phyloP scores from a whole-genome alignment of 2,113 vertebrate species.

The Sterrhoptilus dennistouni region DNA sequence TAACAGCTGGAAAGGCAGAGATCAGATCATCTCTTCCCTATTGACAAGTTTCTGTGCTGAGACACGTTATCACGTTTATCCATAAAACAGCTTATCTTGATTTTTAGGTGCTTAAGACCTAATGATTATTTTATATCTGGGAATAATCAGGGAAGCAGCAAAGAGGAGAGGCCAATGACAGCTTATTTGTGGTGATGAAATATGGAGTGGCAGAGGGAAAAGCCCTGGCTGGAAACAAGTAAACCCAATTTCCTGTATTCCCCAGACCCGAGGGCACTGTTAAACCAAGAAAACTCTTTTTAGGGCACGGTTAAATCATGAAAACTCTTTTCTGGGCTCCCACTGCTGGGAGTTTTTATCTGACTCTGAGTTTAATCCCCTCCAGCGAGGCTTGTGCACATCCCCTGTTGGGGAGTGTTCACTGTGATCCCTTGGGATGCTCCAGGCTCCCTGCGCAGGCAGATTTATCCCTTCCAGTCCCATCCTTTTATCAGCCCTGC shows the following conservation, averaged over 20 bases:
- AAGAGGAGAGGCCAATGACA: neutral
- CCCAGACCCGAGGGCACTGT: neutral
- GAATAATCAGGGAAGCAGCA: neutral
- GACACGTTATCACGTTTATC: neutral
- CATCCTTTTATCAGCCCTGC: neutral
- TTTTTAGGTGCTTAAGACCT: neutral
- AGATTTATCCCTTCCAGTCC: neutral
- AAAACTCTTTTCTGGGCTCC: neutral
- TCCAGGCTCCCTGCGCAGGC: neutral
- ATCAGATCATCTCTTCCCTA: neutral
- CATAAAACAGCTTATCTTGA: neutral
- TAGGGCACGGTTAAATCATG: neutral
- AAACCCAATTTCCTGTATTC: accelerated
- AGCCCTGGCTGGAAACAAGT: neutral
- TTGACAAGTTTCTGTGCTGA: neutral
- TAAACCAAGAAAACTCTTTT: neutral
- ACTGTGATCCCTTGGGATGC: accelerated
- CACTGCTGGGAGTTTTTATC: neutral
- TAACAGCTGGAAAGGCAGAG: slow-evolving; percentile 6
- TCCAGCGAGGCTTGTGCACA: neutral
- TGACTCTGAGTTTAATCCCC: neutral
- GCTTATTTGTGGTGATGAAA: neutral
- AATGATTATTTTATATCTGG: neutral
- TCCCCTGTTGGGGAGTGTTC: neutral
- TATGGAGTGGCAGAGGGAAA: neutral